Evolutionary conservation across 1,140 invertebrate species (phyloP).

Genomic region (Temnothorax nylanderi): DNA sequence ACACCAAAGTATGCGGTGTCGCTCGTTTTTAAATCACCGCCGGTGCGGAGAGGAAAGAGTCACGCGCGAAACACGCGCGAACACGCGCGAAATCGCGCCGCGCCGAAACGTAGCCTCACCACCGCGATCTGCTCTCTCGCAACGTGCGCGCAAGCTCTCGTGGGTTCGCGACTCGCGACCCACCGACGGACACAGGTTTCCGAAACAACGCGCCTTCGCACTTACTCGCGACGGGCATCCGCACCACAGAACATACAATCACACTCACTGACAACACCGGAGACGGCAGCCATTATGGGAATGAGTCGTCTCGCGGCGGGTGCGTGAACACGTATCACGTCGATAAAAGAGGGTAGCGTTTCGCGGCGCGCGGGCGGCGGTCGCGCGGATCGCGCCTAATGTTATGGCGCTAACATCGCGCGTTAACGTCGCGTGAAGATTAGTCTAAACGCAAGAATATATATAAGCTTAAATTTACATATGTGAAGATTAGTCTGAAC

Average conservation of each 20-base stretch:
- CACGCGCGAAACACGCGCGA: not conserved
- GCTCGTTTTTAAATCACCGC: slow-evolving; percentile 57
- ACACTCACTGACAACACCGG: slow-evolving; percentile 80
- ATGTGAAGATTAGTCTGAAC: no score
- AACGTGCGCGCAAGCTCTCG: not conserved
- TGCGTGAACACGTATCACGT: slow-evolving; percentile 51
- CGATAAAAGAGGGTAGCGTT: no score
- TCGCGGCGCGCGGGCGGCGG: no score
- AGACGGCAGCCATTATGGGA: slow-evolving; percentile 83
- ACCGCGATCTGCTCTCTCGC: not conserved
- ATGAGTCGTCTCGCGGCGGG: slow-evolving; percentile 71
- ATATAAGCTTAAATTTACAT: no score
- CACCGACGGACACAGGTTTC: not conserved
- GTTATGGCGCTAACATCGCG: no score
- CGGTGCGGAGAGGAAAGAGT: not conserved
- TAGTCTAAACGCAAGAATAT: no score
- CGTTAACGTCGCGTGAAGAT: no score
- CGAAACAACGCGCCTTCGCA: slow-evolving; percentile 16
- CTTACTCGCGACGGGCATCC: slow-evolving; percentile 54
- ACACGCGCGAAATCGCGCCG: not conserved
- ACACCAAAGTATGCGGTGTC: not conserved
- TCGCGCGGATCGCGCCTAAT: no score
- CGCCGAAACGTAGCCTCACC: slow-evolving; percentile 2
- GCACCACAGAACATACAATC: not conserved
- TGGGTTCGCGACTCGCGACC: not conserved